Conservation (phyloP, 2,888 invertebrate species). For the Noctua pronuba region DNA sequence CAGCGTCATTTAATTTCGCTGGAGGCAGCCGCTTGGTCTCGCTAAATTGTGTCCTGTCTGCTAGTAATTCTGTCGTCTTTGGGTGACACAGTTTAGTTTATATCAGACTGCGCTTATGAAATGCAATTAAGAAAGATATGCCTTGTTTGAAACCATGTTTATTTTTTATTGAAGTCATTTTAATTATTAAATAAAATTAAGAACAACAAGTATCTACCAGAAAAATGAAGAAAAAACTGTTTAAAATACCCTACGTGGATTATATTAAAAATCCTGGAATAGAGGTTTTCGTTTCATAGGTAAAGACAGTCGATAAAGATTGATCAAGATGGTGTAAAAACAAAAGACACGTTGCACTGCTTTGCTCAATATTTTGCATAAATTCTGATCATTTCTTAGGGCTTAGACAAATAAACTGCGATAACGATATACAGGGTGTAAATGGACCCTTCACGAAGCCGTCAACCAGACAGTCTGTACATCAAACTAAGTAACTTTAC, state of each 20-base stretch:
- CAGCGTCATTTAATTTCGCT: slow-evolving; percentile 88
- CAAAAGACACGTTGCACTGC: neutral
- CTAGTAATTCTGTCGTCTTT: slow-evolving; percentile 71
- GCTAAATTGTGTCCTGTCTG: slow-evolving; percentile 81
- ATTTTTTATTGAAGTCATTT: neutral
- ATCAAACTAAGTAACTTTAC: too few species aligned
- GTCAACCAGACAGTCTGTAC: too few species aligned
- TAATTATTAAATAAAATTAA: neutral
- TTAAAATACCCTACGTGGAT: neutral
- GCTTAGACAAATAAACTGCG: neutral
- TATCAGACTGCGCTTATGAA: slow-evolving; percentile 47
- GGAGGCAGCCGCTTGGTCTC: slow-evolving; percentile 80
- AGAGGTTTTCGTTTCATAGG: neutral
- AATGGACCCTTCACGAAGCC: too few species aligned
- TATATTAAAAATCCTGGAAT: neutral
- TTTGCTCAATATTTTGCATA: neutral
- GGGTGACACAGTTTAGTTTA: slow-evolving; percentile 63
- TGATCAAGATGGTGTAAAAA: neutral
- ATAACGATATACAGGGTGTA: too few species aligned
- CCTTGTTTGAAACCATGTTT: neutral
- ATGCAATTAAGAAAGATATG: slow-evolving; percentile 39
- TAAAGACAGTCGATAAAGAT: too few species aligned
- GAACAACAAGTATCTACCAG: neutral
- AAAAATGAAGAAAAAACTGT: neutral
- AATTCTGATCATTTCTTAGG: neutral